Evolutionary conservation across 2,888 invertebrate species (phyloP).

Genomic region (Ceraclea dissimilis): DNA sequence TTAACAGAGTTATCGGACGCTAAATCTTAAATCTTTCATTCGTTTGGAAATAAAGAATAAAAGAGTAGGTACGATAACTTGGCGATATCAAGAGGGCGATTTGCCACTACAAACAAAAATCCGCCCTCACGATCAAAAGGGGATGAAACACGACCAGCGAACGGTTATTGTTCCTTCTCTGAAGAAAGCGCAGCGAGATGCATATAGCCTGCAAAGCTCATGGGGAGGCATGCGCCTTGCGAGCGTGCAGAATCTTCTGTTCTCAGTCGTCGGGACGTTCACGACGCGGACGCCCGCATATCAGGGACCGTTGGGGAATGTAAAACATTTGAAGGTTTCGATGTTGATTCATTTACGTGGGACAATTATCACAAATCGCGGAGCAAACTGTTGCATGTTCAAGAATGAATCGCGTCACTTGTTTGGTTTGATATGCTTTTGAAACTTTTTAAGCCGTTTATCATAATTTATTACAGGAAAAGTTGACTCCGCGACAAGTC

Average conservation of each 20-base stretch:
- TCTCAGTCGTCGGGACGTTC: slow-evolving; percentile 13
- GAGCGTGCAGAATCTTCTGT: slow-evolving; percentile 12
- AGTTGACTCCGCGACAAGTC: background rate
- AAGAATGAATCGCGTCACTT: background rate
- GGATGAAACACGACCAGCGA: slow-evolving; percentile 13
- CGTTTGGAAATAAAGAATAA: background rate
- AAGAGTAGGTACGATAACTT: slow-evolving; percentile 1
- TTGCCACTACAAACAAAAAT: slow-evolving; percentile 9
- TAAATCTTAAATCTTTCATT: background rate
- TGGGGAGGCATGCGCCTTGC: slow-evolving; percentile 9
- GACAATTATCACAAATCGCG: slow-evolving; percentile 10
- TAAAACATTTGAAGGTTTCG: slow-evolving; percentile 1
- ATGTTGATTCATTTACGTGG: slow-evolving; percentile 13
- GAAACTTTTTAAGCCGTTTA: background rate
- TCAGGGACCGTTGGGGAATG: background rate
- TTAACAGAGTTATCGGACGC: too few species aligned
- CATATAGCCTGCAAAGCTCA: slow-evolving; percentile 13
- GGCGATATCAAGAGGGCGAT: slow-evolving; percentile 8
- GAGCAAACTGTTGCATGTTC: slow-evolving; percentile 15
- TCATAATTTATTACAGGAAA: background rate
- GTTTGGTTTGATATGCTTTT: background rate
- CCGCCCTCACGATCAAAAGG: slow-evolving; percentile 9
- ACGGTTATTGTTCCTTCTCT: slow-evolving; percentile 14
- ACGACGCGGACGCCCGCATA: slow-evolving; percentile 14
- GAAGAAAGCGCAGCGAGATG: slow-evolving; percentile 21